Conservation (phyloP, 2,888 invertebrate genomes). For the Eristalis pertinax region DNA sequence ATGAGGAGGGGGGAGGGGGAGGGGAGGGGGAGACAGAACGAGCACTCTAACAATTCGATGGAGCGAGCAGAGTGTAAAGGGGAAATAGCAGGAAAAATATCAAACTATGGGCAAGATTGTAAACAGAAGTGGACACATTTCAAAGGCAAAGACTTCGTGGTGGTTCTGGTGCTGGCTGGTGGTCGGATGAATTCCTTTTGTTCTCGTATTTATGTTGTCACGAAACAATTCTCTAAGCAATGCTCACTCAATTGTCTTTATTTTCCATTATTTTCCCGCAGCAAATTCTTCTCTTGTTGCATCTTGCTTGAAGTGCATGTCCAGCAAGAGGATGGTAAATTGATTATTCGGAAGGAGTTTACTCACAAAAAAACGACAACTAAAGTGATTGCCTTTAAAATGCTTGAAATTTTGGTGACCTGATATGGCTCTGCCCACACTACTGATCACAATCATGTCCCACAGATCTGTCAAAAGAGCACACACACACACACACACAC, state of each 20-base stretch:
- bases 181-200: conserved; percentile 30
- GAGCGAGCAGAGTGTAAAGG: neutral
- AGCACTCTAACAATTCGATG: no score
- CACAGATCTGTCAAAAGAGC: no score
- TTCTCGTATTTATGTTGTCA: conserved; percentile 48
- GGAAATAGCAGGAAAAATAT: neutral
- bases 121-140: conserved; percentile 1
- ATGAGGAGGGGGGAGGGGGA: neutral
- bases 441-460: neutral
- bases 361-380: neutral
- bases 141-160: neutral
- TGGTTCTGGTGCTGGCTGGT: conserved; percentile 13
- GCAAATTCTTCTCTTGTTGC: neutral
- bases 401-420: no score
- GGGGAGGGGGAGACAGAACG: no score
- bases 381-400: no score
- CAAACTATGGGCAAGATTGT: conserved; percentile 10
- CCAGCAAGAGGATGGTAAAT: neutral
- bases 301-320: conserved; percentile 3
- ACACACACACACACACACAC: no score
- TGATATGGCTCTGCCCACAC: no score
- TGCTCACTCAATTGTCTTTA: conserved; percentile 41
- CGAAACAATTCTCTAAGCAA: conserved; percentile 41
- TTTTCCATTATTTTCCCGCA: conserved; percentile 26
- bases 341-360: conserved; percentile 11